Conservation (phyloP, 2,113 vertebrate genomes). For the Plecturocebus donacophilus region DNA sequence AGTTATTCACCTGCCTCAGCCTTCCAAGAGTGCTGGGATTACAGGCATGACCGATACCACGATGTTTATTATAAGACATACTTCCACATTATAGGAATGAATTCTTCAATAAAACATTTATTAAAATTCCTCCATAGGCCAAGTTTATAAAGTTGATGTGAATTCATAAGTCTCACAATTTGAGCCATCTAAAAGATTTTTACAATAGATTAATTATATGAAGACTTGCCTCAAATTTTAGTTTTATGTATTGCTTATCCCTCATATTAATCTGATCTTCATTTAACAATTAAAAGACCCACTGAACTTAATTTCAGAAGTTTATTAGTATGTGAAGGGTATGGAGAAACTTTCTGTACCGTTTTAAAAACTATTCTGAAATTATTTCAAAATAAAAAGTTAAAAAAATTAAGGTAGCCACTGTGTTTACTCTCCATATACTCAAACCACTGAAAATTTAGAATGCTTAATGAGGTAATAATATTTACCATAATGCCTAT, state of each 20-base stretch:
- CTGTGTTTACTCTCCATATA: background rate
- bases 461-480: background rate
- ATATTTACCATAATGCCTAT: background rate
- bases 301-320: background rate
- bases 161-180: background rate
- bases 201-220: background rate
- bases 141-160: background rate
- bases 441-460: background rate
- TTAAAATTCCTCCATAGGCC: background rate
- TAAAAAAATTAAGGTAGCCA: background rate
- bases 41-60: background rate
- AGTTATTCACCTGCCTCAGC: too few species aligned
- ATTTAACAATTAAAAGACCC: conserved; percentile 7
- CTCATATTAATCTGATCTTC: background rate
- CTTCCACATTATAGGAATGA: conserved; percentile 13
- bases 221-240: conserved; percentile 1
- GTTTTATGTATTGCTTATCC: background rate
- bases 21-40: too few species aligned
- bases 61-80: background rate
- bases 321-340: background rate
- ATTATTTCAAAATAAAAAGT: conserved; percentile 26
- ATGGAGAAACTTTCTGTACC: background rate
- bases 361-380: conserved; percentile 3
- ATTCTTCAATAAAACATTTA: background rate
- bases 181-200: background rate